Evolutionary conservation across 2,113 vertebrate species (phyloP).

Genomic region (Myrmophylax atrothorax): DNA sequence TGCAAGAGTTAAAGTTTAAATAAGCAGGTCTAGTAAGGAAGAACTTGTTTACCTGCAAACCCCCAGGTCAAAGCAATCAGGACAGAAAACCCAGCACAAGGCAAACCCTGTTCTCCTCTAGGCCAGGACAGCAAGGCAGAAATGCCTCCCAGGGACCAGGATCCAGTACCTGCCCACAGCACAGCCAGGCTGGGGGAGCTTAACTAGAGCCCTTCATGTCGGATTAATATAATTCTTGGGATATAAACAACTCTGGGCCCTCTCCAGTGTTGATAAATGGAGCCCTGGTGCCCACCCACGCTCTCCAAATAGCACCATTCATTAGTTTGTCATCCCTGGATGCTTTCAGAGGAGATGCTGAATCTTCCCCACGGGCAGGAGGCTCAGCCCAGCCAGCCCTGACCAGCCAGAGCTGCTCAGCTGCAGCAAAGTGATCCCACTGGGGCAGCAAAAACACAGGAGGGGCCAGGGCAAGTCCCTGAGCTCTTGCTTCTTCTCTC

Average conservation of each 20-base stretch:
- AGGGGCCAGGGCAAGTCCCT: neutral
- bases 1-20: neutral
- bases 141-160: neutral
- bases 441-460: neutral
- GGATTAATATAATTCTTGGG: neutral
- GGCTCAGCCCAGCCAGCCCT: neutral
- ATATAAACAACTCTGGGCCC: neutral
- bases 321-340: neutral
- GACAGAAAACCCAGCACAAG: neutral
- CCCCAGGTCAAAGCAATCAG: neutral
- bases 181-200: neutral
- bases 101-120: neutral
- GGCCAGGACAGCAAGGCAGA: neutral
- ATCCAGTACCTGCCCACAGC: neutral
- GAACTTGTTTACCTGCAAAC: neutral
- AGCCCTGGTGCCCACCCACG: neutral
- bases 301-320: neutral
- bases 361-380: neutral
- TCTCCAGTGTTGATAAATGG: neutral
- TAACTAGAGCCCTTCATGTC: neutral
- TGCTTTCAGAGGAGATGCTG: neutral
- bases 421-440: neutral
- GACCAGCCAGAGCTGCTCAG: neutral
- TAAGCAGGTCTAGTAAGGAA: neutral
- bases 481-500: neutral